These are phyloP conservation scores for Noctuana brunneofusca DNA, from an alignment of 2,888 invertebrate genomes.

Conservation along the genomic window DNA sequence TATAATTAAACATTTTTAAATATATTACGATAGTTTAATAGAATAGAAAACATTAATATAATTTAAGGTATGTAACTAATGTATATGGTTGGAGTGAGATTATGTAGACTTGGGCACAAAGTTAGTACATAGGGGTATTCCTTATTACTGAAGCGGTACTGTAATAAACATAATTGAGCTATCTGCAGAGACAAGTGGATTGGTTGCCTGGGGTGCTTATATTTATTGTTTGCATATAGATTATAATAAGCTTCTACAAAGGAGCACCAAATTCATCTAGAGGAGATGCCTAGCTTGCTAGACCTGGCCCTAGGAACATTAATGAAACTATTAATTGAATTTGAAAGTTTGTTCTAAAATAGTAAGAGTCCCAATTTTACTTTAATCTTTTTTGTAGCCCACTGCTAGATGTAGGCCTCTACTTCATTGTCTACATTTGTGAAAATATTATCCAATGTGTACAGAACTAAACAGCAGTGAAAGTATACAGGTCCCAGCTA, in stretches of 20 bases:
- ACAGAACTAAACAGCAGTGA: neutral
- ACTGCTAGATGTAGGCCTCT: neutral
- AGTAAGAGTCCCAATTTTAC: neutral
- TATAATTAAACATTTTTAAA: slow-evolving; percentile 4
- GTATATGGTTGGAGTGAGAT: slow-evolving; percentile 46
- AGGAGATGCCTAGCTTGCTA: too few species aligned
- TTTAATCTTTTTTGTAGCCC: neutral
- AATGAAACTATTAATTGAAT: too few species aligned
- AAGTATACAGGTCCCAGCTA: neutral
- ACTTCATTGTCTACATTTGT: neutral
- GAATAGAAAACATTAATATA: slow-evolving; percentile 25
- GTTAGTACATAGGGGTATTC: slow-evolving; percentile 12
- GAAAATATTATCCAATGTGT: neutral
- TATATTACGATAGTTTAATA: slow-evolving; percentile 30
- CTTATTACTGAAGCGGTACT: slow-evolving; percentile 5
- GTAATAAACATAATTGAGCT: neutral
- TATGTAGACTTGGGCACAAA: slow-evolving; percentile 43
- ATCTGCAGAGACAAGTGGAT: neutral
- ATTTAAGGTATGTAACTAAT: slow-evolving; percentile 15
- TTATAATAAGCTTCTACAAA: neutral
- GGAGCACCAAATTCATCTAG: neutral
- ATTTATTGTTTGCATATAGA: neutral
- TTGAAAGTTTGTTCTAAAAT: too few species aligned
- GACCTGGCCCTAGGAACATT: too few species aligned
- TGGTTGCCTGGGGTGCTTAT: neutral